These are phyloP conservation scores for Cyclophora punctaria DNA, from an alignment of 2,888 invertebrate species.

Conservation along the genomic window DNA sequence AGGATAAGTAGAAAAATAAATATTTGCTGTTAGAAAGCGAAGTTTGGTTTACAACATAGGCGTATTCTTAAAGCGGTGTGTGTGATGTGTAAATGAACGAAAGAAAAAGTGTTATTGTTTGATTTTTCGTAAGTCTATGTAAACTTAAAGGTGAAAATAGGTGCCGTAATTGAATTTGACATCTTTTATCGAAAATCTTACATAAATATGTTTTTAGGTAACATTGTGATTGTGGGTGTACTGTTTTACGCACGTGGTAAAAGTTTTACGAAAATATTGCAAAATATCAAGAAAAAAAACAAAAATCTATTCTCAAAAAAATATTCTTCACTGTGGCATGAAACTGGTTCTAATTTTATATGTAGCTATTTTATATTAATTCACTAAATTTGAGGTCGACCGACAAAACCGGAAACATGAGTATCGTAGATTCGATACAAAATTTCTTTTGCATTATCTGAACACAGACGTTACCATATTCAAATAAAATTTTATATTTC, in stretches of 20 bases:
- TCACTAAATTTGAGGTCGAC: constrained; percentile 47
- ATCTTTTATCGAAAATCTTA: not conserved
- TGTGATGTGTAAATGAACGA: constrained; percentile 65
- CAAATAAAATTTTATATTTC: not conserved
- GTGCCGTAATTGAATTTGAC: constrained; percentile 21
- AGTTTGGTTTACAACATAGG: constrained; percentile 62
- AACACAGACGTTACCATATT: constrained; percentile 14
- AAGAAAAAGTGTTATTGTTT: constrained; percentile 73
- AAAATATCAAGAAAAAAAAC: constrained; percentile 6
- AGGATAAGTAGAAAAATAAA: constrained; percentile 73
- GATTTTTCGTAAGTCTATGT: constrained; percentile 52
- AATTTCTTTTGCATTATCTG: constrained; percentile 43
- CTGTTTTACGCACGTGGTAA: too few relatives aligned
- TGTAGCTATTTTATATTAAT: constrained; percentile 61
- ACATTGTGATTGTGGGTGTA: too few relatives aligned
- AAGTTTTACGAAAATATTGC: not conserved
- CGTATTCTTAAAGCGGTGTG: constrained; percentile 42
- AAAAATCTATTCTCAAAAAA: constrained; percentile 21
- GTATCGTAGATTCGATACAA: constrained; percentile 24
- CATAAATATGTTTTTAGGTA: not conserved
- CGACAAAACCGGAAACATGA: constrained; percentile 53
- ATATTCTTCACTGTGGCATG: constrained; percentile 50
- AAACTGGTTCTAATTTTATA: constrained; percentile 49
- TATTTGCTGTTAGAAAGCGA: constrained; percentile 72
- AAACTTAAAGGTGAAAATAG: constrained; percentile 38